Conservation (phyloP, 1,140 invertebrate genomes). For the Brachionus calyciflorus region DNA sequence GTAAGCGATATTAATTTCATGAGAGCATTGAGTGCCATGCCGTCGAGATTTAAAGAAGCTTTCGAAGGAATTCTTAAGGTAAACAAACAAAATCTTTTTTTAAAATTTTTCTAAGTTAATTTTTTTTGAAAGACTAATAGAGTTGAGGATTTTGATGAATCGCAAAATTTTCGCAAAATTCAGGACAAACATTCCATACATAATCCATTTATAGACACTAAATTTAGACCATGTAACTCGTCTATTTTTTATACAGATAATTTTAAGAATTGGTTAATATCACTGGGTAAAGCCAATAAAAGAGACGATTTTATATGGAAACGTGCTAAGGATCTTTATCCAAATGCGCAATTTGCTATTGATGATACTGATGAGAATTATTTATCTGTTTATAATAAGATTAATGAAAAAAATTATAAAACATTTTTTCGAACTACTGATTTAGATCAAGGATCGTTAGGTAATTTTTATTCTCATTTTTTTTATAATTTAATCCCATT, state of each 20-base stretch:
- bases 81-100: not conserved
- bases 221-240: not conserved
- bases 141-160: slow-evolving; percentile 18
- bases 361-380: not conserved
- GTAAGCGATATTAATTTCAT: not conserved
- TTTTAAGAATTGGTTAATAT: slow-evolving; percentile 19
- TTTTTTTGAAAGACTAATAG: not conserved
- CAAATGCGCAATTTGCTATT: slow-evolving; percentile 39
- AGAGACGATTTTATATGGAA: slow-evolving; percentile 13
- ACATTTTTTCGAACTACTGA: slow-evolving; percentile 30
- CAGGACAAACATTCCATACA: slow-evolving; percentile 1
- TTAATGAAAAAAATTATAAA: slow-evolving; percentile 44
- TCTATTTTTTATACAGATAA: slow-evolving; percentile 12
- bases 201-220: slow-evolving; percentile 9
- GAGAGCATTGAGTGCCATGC: not conserved
- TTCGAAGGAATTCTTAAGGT: slow-evolving; percentile 32
- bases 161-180: slow-evolving; percentile 34
- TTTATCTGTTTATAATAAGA: slow-evolving; percentile 9
- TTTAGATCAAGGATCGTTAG: slow-evolving; percentile 41
- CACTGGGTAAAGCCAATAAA: not conserved
- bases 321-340: slow-evolving; percentile 29
- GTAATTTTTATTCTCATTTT: not conserved
- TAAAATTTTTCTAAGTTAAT: not conserved
- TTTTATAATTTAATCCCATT: too few species aligned
- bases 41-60: slow-evolving; percentile 17